Percentiles rank a stretch among this genome's conserved stretches.
Evolutionary conservation across 2,888 invertebrate species (phyloP).

Genomic region (Torymus auratus): DNA sequence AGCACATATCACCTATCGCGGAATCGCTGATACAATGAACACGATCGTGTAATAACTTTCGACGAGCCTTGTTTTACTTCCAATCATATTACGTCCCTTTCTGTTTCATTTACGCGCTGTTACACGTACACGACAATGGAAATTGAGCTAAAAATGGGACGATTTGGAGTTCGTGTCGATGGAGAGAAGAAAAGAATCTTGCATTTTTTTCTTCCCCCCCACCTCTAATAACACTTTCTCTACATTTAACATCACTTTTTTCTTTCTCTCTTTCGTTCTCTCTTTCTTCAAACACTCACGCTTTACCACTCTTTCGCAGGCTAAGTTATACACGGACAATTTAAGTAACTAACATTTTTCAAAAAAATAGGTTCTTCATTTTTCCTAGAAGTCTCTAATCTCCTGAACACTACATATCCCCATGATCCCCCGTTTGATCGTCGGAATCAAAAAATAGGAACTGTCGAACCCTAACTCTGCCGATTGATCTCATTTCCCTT

Average conservation of each 20-base stretch:
- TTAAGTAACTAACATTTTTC: constrained; percentile 48
- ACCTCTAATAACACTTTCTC: constrained; percentile 9
- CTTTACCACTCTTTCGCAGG: constrained; percentile 8
- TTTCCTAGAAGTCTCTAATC: constrained; percentile 24
- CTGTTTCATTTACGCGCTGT: neutral
- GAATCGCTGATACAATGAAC: constrained; percentile 27
- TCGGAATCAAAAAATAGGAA: constrained; percentile 44
- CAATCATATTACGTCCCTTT: neutral
- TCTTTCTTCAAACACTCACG: neutral
- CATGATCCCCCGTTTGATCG: neutral
- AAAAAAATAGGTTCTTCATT: constrained; percentile 47
- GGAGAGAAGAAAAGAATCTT: neutral
- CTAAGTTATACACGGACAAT: constrained; percentile 29
- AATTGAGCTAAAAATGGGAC: constrained; percentile 32
- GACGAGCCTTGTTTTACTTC: neutral
- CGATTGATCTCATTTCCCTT: neutral
- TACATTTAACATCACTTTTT: constrained; percentile 12
- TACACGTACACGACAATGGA: constrained; percentile 3
- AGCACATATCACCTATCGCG: constrained; percentile 12
- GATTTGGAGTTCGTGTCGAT: neutral
- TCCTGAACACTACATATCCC: constrained; percentile 1
- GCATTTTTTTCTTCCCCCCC: neutral
- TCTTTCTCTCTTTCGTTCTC: neutral
- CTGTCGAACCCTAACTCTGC: constrained; percentile 47
- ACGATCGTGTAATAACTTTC: neutral